These are phyloP conservation scores for Macropis europaea DNA, from an alignment of 2,888 invertebrate species.

Conservation along the genomic window DNA sequence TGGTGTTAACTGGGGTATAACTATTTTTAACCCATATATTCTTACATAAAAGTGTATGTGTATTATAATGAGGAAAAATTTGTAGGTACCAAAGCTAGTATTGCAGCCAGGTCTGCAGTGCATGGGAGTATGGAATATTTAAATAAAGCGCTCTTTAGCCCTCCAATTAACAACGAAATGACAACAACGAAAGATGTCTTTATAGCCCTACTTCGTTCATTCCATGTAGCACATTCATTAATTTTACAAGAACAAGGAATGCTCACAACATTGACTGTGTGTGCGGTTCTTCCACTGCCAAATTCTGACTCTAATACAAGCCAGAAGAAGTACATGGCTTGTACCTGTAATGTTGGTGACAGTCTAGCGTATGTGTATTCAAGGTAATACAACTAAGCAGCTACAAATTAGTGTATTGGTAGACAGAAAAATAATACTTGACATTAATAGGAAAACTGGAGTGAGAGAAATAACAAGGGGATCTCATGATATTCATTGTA, in stretches of 20 bases:
- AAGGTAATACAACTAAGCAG: constrained; percentile 77
- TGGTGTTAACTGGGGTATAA: constrained; percentile 93
- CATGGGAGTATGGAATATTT: constrained; percentile 92
- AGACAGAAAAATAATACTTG: constrained; percentile 5
- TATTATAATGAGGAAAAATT: constrained; percentile 30
- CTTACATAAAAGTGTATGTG: neutral
- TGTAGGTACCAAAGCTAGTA: constrained; percentile 87
- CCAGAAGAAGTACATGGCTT: constrained; percentile 85
- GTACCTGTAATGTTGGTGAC: constrained; percentile 94
- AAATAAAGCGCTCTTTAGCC: constrained; percentile 85
- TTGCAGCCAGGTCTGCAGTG: constrained; percentile 92
- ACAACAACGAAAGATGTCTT: constrained; percentile 87
- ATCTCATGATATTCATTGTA: constrained; percentile 90
- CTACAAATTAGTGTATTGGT: neutral
- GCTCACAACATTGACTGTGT: constrained; percentile 91
- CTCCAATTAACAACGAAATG: constrained; percentile 76
- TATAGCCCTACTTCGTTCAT: constrained; percentile 87
- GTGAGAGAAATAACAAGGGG: constrained; percentile 91
- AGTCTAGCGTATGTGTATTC: constrained; percentile 93
- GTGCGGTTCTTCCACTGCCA: constrained; percentile 85
- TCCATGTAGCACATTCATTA: constrained; percentile 91
- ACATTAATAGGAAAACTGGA: constrained; percentile 81
- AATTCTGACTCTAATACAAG: constrained; percentile 61
- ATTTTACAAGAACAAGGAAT: constrained; percentile 91
- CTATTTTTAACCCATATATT: neutral